Base-by-base conservation (phyloP, 2,113 vertebrate species). In the Erpornis zantholeuca region DNA sequence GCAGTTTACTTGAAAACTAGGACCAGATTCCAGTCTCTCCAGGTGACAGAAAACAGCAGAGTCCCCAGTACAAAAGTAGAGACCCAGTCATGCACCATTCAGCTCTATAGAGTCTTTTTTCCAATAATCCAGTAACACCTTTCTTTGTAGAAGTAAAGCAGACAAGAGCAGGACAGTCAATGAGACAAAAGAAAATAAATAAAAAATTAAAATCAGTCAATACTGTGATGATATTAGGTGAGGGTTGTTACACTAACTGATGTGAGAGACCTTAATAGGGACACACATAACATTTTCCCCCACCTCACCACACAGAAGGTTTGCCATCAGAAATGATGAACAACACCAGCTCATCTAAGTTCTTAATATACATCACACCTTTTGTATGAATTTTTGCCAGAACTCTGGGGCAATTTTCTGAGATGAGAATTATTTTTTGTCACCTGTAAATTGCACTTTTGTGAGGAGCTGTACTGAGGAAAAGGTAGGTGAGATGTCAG, bases 401-500 rank as follows among this genome's bases (percentile, higher is more conserved):
- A 89, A 57, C 17, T 82, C 59, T 38, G n/a, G n/a, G 83, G 57
- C 57, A 64, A 31, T 83, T 82, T 94, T 82, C 89, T 79, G 83
- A 86, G 77, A 92, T 53, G 83, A 95, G 73, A 96, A 95, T 94
- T 94, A 64, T 68, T 75, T 95, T 94, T 88, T 9, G 12, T 65
- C 92, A 71, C 93, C 72, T 91, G 65, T 65, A 82, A 92, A 86
- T 93, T 82, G 52, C 78, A 53, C 76, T 86, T 94, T 60, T 70
- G 31, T 86, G 72, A 82, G 72, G 61, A 79, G 57, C 7, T 9
- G 6, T 52, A 20, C 29, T 49, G 44, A 68, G 69, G 56, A 68
- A 73, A 84, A 79, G 53, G 25, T 28, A 70, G 77, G 86, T 6
- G 35, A 93, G 64, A 33, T 69, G 65, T 14, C 3, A 1, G 21